Evolutionary conservation across 2,888 invertebrate genomes (phyloP).

Genomic region (Netelia melanura): DNA sequence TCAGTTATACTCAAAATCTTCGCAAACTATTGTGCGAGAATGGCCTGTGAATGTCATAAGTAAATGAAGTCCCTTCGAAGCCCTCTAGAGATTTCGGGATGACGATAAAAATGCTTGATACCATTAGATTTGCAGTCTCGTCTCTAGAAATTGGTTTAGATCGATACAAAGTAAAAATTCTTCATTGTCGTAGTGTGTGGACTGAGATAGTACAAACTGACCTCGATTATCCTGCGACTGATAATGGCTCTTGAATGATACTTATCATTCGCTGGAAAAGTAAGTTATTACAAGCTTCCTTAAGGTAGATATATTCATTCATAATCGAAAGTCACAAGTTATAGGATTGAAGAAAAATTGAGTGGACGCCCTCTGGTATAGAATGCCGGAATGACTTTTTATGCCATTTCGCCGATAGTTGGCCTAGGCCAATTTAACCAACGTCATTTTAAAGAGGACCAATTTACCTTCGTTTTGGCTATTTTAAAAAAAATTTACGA

Average conservation of each 20-base stretch:
- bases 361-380: too few species aligned
- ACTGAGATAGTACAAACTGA: background rate
- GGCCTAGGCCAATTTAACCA: too few species aligned
- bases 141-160: constrained; percentile 50
- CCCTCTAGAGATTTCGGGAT: constrained; percentile 40
- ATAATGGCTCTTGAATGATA: background rate
- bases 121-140: constrained; percentile 2
- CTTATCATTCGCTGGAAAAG: too few species aligned
- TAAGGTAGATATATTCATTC: too few species aligned
- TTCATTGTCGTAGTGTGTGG: background rate
- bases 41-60: background rate
- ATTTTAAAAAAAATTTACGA: too few species aligned
- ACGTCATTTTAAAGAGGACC: too few species aligned
- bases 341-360: too few species aligned
- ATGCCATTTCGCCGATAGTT: too few species aligned
- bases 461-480: too few species aligned
- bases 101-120: constrained; percentile 32
- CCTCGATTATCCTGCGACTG: background rate
- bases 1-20: constrained; percentile 18
- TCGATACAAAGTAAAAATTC: constrained; percentile 29
- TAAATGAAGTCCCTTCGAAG: constrained; percentile 12
- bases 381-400: too few species aligned
- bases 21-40: constrained; percentile 3
- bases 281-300: too few species aligned
- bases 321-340: too few species aligned